Evolutionary conservation across 30 jellyfish, hydroid and myxozoan genomes (phyloP).

Genomic region (Turritopsis rubra): DNA sequence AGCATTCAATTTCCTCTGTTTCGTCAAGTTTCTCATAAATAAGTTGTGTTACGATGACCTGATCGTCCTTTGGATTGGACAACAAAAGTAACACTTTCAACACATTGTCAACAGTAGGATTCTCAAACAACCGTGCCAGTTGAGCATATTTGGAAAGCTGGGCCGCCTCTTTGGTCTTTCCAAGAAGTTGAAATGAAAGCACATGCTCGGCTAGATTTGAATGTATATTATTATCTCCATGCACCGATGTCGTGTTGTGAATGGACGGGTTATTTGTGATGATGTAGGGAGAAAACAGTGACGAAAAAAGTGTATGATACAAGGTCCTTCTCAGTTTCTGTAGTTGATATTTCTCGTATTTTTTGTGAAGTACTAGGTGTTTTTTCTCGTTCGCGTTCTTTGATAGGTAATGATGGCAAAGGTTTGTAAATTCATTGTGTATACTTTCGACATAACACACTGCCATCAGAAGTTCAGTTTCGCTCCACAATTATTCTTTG

Average conservation of each 20-base stretch:
- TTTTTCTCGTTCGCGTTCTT: not conserved
- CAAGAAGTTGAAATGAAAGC: conserved; percentile 2
- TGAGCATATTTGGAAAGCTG: not conserved
- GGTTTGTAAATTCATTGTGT: not conserved
- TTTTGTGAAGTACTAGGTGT: not conserved
- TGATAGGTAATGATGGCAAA: not conserved
- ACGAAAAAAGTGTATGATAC: not conserved
- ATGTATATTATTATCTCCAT: not conserved
- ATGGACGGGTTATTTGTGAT: not conserved
- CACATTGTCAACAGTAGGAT: conserved; percentile 18
- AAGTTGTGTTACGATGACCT: not conserved
- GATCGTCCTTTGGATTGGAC: not conserved
- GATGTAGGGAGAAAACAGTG: not conserved
- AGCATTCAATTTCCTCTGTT: not conserved
- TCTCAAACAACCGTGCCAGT: not conserved
- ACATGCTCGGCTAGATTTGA: conserved; percentile 4
- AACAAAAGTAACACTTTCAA: not conserved
- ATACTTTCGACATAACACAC: not conserved
- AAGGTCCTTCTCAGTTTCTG: not conserved
- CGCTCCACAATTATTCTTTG: not conserved
- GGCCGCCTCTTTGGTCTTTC: conserved; percentile 4
- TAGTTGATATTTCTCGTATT: not conserved
- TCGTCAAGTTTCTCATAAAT: not conserved
- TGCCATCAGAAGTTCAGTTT: not conserved
- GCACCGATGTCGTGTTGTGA: not conserved